These are phyloP conservation scores for Clunio marinus DNA, from an alignment of 2,888 invertebrate species.

Conservation along the genomic window DNA sequence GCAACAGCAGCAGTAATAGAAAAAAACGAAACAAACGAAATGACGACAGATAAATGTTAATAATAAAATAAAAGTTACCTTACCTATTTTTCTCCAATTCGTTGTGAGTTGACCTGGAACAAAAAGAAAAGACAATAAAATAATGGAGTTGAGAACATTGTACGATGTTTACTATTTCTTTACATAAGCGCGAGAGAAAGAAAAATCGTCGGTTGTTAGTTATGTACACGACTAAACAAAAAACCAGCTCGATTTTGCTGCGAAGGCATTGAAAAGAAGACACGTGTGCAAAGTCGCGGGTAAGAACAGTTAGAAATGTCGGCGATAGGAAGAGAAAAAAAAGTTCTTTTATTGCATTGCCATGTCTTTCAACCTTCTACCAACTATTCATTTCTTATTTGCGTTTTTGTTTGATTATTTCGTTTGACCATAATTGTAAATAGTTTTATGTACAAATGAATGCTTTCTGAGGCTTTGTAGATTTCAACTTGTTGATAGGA, in stretches of 20 bases:
- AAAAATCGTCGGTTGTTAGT: neutral
- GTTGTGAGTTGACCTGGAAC: slow-evolving; percentile 39
- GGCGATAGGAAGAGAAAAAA: too few species aligned
- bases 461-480: neutral
- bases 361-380: neutral
- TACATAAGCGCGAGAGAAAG: neutral
- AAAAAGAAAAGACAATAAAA: slow-evolving; percentile 34
- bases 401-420: neutral
- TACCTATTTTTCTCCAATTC: slow-evolving; percentile 40
- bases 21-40: neutral
- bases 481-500: slow-evolving; percentile 18
- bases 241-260: slow-evolving; percentile 6
- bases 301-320: slow-evolving; percentile 27
- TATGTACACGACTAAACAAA: neutral
- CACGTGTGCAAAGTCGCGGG: slow-evolving; percentile 33
- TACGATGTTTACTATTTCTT: neutral
- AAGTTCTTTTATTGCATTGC: slow-evolving; percentile 23
- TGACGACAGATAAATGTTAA: slow-evolving; percentile 10
- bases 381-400: neutral
- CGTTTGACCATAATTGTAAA: slow-evolving; percentile 18
- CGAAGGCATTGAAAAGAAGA: slow-evolving; percentile 23
- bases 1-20: neutral
- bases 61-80: slow-evolving; percentile 28
- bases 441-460: neutral
- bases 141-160: neutral